Percentiles rank a stretch among this genome's conserved stretches.
These are phyloP conservation scores for Dichetophora obliterata DNA, from an alignment of 2,888 invertebrate species.

Conservation along the genomic window DNA sequence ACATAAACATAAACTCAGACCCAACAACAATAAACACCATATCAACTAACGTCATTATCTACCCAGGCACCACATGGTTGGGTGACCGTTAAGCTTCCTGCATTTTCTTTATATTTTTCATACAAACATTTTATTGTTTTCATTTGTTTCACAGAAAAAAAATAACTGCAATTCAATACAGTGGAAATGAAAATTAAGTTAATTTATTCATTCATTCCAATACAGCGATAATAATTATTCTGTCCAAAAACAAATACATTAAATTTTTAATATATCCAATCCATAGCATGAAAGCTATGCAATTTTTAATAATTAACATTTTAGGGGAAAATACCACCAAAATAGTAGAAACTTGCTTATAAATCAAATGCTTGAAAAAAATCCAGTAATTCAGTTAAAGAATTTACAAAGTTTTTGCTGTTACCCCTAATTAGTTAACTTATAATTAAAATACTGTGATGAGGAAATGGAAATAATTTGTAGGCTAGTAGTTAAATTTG, in stretches of 20 bases:
- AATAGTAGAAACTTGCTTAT: neutral
- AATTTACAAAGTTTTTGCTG: neutral
- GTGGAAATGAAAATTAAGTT: conserved; percentile 14
- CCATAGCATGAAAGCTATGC: neutral
- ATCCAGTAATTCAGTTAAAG: neutral
- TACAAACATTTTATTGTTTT: neutral
- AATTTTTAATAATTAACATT: neutral
- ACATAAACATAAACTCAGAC: conserved; percentile 6
- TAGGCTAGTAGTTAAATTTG: conserved; percentile 26
- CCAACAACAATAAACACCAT: conserved; percentile 31
- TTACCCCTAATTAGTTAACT: neutral
- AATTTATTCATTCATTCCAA: conserved; percentile 3
- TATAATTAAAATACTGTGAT: neutral
- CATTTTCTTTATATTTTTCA: neutral
- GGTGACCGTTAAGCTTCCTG: conserved; percentile 48
- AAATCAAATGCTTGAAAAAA: neutral
- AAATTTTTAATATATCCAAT: neutral
- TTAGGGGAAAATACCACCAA: neutral
- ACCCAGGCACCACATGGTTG: conserved; percentile 51
- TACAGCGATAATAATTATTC: neutral
- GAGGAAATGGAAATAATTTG: conserved; percentile 27
- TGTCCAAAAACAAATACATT: neutral
- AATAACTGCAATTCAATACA: neutral
- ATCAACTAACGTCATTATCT: conserved; percentile 24
- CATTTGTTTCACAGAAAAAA: neutral